These are phyloP conservation scores for Catocala sponsa DNA, from an alignment of 2,888 invertebrate species.

Conservation along the genomic window DNA sequence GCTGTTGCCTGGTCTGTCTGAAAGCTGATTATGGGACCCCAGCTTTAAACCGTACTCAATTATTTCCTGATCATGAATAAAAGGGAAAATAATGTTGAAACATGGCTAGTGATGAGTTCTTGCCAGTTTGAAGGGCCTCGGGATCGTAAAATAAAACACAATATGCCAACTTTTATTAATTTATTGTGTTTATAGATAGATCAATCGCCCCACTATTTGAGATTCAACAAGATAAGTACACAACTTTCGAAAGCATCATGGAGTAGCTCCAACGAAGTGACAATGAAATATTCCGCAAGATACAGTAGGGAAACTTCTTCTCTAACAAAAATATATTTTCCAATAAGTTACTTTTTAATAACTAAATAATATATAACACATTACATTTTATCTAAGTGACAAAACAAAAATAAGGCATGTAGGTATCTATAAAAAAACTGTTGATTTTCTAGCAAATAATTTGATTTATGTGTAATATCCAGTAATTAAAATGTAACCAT, in stretches of 20 bases:
- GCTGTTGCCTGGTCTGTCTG: no score
- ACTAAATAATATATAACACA: slow-evolving; percentile 18
- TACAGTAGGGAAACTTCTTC: slow-evolving; percentile 58
- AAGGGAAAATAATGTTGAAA: no score
- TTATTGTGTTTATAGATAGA: slow-evolving; percentile 71
- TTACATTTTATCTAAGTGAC: no score
- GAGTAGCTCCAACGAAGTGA: slow-evolving; percentile 38
- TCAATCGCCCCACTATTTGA: slow-evolving; percentile 71
- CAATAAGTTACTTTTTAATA: slow-evolving; percentile 38
- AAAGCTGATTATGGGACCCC: no score
- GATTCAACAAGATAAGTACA: slow-evolving; percentile 78
- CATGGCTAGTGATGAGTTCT: no score
- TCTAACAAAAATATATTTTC: slow-evolving; percentile 81
- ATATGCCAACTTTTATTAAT: slow-evolving; percentile 61
- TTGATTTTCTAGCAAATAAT: no score
- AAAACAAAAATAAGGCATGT: no score
- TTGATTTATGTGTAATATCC: slow-evolving; percentile 4
- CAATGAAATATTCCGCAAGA: slow-evolving; percentile 35
- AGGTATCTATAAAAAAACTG: no score
- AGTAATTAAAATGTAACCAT: slow-evolving; percentile 37
- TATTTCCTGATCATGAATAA: no score
- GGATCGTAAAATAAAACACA: slow-evolving; percentile 56
- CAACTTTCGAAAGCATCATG: slow-evolving; percentile 66
- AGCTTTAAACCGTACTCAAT: no score
- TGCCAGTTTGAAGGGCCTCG: no score